Base-by-base conservation (phyloP, 2,888 invertebrate species). In the Embidobia sp. region DNA sequence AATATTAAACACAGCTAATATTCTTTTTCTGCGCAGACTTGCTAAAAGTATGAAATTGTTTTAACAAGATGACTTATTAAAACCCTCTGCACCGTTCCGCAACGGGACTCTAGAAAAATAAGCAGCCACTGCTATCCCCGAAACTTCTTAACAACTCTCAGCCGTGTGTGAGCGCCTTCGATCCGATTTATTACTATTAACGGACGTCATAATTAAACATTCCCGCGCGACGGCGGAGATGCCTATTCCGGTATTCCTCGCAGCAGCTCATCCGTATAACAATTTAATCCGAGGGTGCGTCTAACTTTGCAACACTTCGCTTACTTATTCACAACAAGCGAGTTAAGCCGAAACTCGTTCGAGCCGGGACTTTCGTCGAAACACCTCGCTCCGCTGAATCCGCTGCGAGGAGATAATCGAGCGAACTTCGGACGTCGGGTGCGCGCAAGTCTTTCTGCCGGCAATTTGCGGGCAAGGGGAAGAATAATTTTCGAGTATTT, bases 311-410 rank as follows among this genome's bases (percentile, higher is more conserved):
- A 87, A 87, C 88, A 87, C 87, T 88, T 88, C 86, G 85, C 88
- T 88, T 87, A 88, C 88, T 88, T 88, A 88, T 88, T 88, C 88
- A 87, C 88, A 87, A 87, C 88, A 88, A 87, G 83, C 83, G 85
- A 87, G 86, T 87, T 87, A 85, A 85, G 85, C 85, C 80, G 83
- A 84, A 85, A 84, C 86, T 87, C 86, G 83, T 85, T 85, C 84
- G 84, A 81, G 82, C 75, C 70, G 80, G 76, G 84, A 83, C 83
- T 86, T 80, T 77, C 80, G 80, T 79, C 81, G 80, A 72, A 82
- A 85, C 85, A 84, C 83, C 85, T 83, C 83, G 79, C 81, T 73
- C 73, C 74, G 72, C 27, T 80, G 84, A 81, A 83, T 84, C 79
- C 82, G 81, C 80, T 80, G 81, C 81, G 81, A 82, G 82, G 59